Evolutionary conservation across 1,140 invertebrate genomes (phyloP), one percentile per base, ranked within the genome.

Genomic region (Drosophila mayri): DNA sequence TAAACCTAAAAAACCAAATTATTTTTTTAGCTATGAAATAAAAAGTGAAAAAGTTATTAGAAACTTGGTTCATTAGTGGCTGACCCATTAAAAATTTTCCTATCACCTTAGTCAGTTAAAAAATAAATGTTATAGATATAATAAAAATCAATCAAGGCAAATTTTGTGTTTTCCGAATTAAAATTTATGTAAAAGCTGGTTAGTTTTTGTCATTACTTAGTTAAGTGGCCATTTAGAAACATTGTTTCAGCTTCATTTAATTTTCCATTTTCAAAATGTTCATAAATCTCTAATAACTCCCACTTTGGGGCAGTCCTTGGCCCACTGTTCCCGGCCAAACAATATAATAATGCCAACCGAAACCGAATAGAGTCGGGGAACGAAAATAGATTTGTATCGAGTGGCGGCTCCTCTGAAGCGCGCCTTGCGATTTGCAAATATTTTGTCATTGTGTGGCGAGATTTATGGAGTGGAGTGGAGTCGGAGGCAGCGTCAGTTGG

Each of bases 351-450:
- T 85, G 85, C 85, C 73, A 76, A 63, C 64, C 67, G 75, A 60
- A 76, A 54, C 70, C 41, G 70, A 74, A 47, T 28, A 22, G 46
- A 75, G 72, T 43, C 30, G 40, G 73, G 47, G 40, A 77, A 81
- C 82, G 81, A 90, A 91, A 91, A 91, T 91, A 91, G 90, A 91
- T 91, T 91, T 91, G 90, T 91, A 91, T 91, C 90, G 77, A 90
- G 76, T 76, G 90, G 90, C 90, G 90, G 90, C 85, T 90, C 82
- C 82, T 91, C 85, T 91, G 79, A 82, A 90, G 85, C 80, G 76
- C 88, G 85, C 90, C 86, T 90, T 90, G 84, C 87, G 90, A 91
- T 91, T 91, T 91, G 90, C 90, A 90, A 91, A 91, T 91, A 91
- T 91, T 91, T 91, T 91, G 90, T 91, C 90, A 91, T 91, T 91